phyloP scores from a whole-genome alignment of 1,140 invertebrate genomes.

The Bombus difficillimus region DNA sequence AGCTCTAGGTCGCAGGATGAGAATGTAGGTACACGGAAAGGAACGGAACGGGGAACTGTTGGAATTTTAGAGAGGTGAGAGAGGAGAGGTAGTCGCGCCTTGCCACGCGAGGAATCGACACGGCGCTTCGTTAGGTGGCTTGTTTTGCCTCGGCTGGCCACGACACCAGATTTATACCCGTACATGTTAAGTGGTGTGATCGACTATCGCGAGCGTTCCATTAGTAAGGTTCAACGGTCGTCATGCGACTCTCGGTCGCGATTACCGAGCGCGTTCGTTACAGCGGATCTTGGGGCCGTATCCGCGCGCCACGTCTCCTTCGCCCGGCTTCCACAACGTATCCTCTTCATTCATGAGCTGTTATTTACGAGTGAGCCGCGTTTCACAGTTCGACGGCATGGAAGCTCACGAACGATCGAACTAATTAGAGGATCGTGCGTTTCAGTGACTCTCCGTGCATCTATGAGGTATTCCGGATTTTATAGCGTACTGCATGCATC shows the following conservation, averaged over 20 bases:
- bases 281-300: background rate
- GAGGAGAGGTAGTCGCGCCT: constrained; percentile 75
- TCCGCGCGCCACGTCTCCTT: background rate
- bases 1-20: constrained; percentile 52
- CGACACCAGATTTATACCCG: constrained; percentile 65
- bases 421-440: constrained; percentile 15
- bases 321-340: background rate
- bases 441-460: background rate
- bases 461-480: background rate
- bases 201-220: constrained; percentile 69
- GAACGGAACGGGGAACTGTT: constrained; percentile 63
- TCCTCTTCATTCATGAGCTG: constrained; percentile 14
- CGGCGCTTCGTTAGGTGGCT: constrained; percentile 70
- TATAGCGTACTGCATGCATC: background rate
- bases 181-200: constrained; percentile 73
- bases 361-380: constrained; percentile 2
- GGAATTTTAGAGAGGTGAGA: constrained; percentile 67
- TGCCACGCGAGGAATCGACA: constrained; percentile 73
- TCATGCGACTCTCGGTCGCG: constrained; percentile 32
- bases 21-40: constrained; percentile 46
- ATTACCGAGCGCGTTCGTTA: constrained; percentile 50
- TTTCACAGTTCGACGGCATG: background rate
- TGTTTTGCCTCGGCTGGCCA: constrained; percentile 47
- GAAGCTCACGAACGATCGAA: background rate
- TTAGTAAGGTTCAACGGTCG: constrained; percentile 60